A percentile compares a stretch with the other conserved stretches of the same genome.
These are phyloP conservation scores for Aurelia sp. DNA, from an alignment of 30 jellyfish, hydroid and myxozoan genomes.

Conservation along the genomic window DNA sequence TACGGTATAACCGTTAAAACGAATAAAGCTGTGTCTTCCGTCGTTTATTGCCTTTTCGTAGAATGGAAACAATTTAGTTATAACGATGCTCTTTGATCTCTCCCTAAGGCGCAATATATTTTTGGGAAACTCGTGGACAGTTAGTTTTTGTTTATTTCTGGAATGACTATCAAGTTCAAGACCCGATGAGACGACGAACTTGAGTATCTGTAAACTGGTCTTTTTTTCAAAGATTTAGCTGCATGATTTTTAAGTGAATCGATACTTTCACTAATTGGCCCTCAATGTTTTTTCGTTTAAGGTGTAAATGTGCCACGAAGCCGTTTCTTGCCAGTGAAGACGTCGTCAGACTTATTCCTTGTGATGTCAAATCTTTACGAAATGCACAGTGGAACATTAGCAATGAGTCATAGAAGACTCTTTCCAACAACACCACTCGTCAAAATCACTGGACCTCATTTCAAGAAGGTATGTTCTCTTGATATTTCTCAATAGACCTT, in stretches of 20 bases:
- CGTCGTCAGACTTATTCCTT: slow-evolving; percentile 88
- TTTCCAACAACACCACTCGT: slow-evolving; percentile 91
- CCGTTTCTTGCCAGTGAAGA: slow-evolving; percentile 98
- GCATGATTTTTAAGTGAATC: not conserved
- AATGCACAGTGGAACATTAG: slow-evolving; percentile 84
- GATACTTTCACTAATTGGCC: not conserved
- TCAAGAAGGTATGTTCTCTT: slow-evolving; percentile 65
- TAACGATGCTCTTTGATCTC: no score
- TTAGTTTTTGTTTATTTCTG: no score
- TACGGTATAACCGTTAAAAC: no score
- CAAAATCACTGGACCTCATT: slow-evolving; percentile 85
- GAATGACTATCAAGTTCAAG: no score
- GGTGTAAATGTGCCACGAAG: slow-evolving; percentile 99
- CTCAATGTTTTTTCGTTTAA: slow-evolving; percentile 7
- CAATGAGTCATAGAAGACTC: slow-evolving; percentile 86
- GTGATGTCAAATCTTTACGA: slow-evolving; percentile 90
- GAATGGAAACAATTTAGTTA: no score
- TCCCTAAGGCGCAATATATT: no score
- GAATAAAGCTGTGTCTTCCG: no score
- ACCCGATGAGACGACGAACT: no score
- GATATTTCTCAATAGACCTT: no score
- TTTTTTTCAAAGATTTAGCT: no score
- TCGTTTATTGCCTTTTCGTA: no score
- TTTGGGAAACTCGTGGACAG: no score
- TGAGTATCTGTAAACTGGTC: not conserved